These are phyloP conservation scores for Rhinogobio ventralis DNA, from an alignment of 2,797 vertebrate species.

Conservation along the genomic window DNA sequence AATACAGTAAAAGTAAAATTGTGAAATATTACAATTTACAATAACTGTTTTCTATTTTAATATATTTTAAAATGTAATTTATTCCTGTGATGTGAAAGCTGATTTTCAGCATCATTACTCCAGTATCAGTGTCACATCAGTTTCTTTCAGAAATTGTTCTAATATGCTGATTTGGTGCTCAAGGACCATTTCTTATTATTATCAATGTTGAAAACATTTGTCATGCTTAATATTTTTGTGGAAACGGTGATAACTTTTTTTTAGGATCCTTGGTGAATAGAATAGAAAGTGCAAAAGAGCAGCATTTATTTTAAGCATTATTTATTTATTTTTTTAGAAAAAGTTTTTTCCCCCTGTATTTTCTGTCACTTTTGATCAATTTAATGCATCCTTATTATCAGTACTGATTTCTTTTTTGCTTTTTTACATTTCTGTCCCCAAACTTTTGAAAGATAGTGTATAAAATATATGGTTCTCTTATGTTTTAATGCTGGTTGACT, in stretches of 20 bases:
- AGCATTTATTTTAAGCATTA: background rate
- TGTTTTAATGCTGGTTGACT: constrained; percentile 7
- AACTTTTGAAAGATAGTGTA: background rate
- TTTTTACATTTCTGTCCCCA: background rate
- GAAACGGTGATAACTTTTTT: background rate
- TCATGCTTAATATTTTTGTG: background rate
- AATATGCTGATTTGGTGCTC: background rate
- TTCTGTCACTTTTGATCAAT: background rate
- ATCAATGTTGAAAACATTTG: background rate
- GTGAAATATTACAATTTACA: background rate
- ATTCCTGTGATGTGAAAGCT: background rate
- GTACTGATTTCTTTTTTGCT: background rate
- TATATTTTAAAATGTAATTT: background rate
- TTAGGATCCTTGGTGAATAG: background rate
- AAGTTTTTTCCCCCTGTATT: background rate
- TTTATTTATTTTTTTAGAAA: too few relatives aligned
- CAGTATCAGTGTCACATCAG: too few relatives aligned
- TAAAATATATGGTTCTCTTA: background rate
- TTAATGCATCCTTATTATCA: background rate
- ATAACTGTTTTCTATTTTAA: background rate
- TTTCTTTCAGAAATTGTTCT: too few relatives aligned
- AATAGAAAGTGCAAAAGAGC: background rate
- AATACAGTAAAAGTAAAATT: too few relatives aligned
- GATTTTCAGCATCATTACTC: too few relatives aligned
- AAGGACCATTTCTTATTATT: too few relatives aligned